phyloP scores from a whole-genome alignment of 2,888 invertebrate genomes.

The Urechis unicinctus region DNA sequence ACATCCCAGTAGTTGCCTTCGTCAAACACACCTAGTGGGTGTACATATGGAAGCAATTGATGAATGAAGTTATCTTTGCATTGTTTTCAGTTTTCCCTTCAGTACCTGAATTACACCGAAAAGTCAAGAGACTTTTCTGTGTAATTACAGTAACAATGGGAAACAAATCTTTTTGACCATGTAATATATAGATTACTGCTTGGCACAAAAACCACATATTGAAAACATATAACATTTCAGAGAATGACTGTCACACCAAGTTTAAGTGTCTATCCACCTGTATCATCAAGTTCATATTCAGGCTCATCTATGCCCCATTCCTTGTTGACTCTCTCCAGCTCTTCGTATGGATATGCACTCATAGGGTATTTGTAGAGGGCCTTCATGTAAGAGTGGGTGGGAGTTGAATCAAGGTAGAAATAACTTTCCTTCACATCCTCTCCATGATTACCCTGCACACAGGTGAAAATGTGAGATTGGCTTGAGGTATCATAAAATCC shows the following conservation, averaged over 20 bases:
- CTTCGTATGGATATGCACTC: conserved; percentile 39
- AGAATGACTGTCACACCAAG: no score
- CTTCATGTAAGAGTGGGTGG: conserved; percentile 48
- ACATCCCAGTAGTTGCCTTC: neutral
- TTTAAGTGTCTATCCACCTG: conserved; percentile 32
- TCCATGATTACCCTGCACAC: conserved; percentile 51
- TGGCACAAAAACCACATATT: no score
- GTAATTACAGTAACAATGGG: no score
- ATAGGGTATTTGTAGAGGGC: conserved; percentile 50
- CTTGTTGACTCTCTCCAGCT: conserved; percentile 31
- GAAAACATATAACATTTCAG: no score
- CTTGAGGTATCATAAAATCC: neutral
- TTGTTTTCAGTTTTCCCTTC: no score
- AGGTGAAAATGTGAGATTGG: neutral
- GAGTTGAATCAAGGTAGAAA: conserved; percentile 45
- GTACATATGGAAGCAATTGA: no score
- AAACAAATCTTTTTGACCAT: no score
- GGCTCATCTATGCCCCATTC: conserved; percentile 25
- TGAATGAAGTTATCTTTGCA: no score
- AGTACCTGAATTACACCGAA: no score
- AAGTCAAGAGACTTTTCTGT: no score
- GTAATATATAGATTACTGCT: no score
- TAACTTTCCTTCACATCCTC: conserved; percentile 51
- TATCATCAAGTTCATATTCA: conserved; percentile 47
- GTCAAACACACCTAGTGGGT: neutral